Conservation (phyloP, 2,797 vertebrate species). For the Sebastes steindachneri region DNA sequence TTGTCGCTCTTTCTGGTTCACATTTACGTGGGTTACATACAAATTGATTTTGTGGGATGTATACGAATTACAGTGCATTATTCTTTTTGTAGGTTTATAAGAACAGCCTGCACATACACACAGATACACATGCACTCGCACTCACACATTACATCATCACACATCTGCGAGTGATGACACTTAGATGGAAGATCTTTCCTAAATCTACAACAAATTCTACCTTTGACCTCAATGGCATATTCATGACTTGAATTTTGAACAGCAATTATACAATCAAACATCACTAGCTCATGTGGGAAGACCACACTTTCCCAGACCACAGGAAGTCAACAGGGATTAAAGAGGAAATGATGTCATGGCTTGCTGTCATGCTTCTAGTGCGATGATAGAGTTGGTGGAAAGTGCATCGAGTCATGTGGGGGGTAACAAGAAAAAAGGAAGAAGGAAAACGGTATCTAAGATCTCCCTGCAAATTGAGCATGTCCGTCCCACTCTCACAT, state of each 20-base stretch:
- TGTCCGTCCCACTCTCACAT: conserved; percentile 11
- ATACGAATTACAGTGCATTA: too few species aligned
- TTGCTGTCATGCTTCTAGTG: conserved; percentile 6
- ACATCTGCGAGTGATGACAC: background rate
- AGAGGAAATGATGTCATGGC: conserved; percentile 41
- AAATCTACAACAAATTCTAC: background rate
- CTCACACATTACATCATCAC: background rate
- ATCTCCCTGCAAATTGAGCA: conserved; percentile 30
- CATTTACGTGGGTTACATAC: too few species aligned
- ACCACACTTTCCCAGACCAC: background rate
- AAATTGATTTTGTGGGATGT: too few species aligned
- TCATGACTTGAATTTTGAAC: background rate
- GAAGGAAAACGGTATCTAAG: conserved; percentile 22
- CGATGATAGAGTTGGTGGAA: conserved; percentile 5
- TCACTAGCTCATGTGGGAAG: conserved; percentile 23
- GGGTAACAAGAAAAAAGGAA: conserved; percentile 12
- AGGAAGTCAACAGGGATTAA: conserved; percentile 23
- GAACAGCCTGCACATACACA: background rate
- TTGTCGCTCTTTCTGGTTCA: too few species aligned
- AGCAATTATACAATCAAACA: conserved; percentile 26
- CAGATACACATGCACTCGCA: background rate
- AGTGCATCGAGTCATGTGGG: conserved; percentile 1
- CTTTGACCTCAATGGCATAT: conserved; percentile 18
- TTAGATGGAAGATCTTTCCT: background rate
- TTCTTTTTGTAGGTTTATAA: too few species aligned